Evolutionary conservation across 2,797 vertebrate species (phyloP).

Genomic region (Trichosurus vulpecula): DNA sequence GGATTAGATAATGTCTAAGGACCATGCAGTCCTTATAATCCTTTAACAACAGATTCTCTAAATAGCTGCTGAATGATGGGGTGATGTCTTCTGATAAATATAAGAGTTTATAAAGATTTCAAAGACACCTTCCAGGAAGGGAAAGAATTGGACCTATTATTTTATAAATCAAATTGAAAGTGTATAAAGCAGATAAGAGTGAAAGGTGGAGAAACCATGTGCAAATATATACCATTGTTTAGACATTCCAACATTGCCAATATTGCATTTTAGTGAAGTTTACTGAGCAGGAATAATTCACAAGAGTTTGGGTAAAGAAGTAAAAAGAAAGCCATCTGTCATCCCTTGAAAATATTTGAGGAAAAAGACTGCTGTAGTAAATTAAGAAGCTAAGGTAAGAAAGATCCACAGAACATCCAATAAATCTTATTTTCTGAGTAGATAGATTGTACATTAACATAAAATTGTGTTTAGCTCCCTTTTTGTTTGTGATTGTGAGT

Average conservation of each 20-base stretch:
- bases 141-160: constrained; percentile 56
- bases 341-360: constrained; percentile 36
- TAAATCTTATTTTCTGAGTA: constrained; percentile 2
- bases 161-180: constrained; percentile 59
- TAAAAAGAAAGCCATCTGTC: not conserved
- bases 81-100: constrained; percentile 63
- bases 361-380: constrained; percentile 9
- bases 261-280: constrained; percentile 37
- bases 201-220: constrained; percentile 33
- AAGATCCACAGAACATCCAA: not conserved
- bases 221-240: constrained; percentile 53
- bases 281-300: not conserved
- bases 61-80: constrained; percentile 56
- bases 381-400: constrained; percentile 4
- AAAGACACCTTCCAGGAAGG: not conserved
- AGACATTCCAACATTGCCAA: constrained; percentile 24
- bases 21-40: too few species aligned
- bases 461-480: not conserved
- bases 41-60: not conserved
- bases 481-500: not conserved
- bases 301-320: constrained; percentile 15
- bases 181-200: not conserved
- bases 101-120: constrained; percentile 47
- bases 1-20: too few species aligned
- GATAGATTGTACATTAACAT: not conserved